Evolutionary conservation across 2,888 invertebrate species (phyloP), one percentile per base, ranked within the genome.

Genomic region (Adelognathus sp.): DNA sequence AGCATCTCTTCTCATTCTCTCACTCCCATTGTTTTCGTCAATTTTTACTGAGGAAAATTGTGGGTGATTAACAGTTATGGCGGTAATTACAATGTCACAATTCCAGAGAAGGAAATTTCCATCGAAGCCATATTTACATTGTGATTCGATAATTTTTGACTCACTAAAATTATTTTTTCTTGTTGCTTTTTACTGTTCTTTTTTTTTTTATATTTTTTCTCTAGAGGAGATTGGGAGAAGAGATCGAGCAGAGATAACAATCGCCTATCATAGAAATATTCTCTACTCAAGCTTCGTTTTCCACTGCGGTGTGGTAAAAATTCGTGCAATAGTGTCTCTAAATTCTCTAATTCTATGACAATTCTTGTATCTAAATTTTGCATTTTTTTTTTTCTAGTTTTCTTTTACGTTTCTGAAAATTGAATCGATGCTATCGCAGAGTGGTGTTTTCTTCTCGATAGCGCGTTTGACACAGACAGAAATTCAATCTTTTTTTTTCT

Each of bases 401-500:
- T 66, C 39, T 44, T 60, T 24, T 79, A 69, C 33, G 60, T 52
- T 76, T 71, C 29, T 41, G 39, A 39, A 66, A 4, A 27, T 61
- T 64, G 31, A 36, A 44, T 72, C 58, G 33, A 71, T 50, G 60
- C 63, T 56, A 73, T 39, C 63, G 58, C 61, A 77, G 46, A 80
- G 73, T 70, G 54, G 61, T 72, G 76, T 74, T 71, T n/a, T n/a
- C n/a, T n/a, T n/a, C n/a, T 14, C 29, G 21, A 63, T 39, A 70
- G 76, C 52, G 64, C 64, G 44, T 76, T 54, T 61, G 18, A 71
- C 27, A 77, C 52, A 41, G 66, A 21, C 54, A 46, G 69, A 66
- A 39, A 41, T 21, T 36, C 18, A 36, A n/a, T 56, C 5, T 75
- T 73, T 79, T 82, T 58, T 70, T 84, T 81, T 86, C 82, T 81